Evolutionary conservation across 1,140 invertebrate genomes (phyloP), one percentile per base, ranked within the genome.

Genomic region (Leptinotarsa texana): DNA sequence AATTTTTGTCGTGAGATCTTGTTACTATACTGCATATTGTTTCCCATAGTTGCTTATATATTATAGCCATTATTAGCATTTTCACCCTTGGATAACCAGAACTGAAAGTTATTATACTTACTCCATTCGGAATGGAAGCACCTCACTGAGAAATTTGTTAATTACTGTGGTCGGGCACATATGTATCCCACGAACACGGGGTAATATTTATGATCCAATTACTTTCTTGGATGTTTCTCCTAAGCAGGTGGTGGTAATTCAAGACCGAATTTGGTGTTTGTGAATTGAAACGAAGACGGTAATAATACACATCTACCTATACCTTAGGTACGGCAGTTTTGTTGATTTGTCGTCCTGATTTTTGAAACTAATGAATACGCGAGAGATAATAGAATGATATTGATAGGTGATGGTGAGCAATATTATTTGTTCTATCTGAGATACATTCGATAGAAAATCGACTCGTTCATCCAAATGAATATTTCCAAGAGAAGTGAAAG

Each of bases 121-220:
- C 51, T 17, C 8, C 51, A 15, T n/a, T 57, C 1, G 13, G n/a
- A 57, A n/a, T n/a, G n/a, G 51, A 13, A 57, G 51, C 51, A 57
- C 1, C n/a, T 57, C 4, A 57, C 15, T n/a, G 51, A 57, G 51
- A 57, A 57, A 57, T 57, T 57, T n/a, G 51, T 57, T 57, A 57
- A 57, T 57, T 57, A 57, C 51, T 3, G 51, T 57, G 51, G 51
- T 57, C 4, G n/a, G 11, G 15, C 51, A 57, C 51, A 57, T 57
- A 57, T 13, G 51, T 57, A 57, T 57, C 15, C n/a, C 11, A n/a
- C n/a, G 51, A n/a, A 57, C 51, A 57, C 0, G 6, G 13, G 51
- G 51, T 57, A n/a, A 57, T 15, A 57, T 57, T 57, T 57, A 57
- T 57, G 51, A 57, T 57, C 51, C 51, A 17, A 57, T 57, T 57